Base-by-base conservation (phyloP, 92 coral and sea anemone genomes). In the Actinostola sp. region DNA sequence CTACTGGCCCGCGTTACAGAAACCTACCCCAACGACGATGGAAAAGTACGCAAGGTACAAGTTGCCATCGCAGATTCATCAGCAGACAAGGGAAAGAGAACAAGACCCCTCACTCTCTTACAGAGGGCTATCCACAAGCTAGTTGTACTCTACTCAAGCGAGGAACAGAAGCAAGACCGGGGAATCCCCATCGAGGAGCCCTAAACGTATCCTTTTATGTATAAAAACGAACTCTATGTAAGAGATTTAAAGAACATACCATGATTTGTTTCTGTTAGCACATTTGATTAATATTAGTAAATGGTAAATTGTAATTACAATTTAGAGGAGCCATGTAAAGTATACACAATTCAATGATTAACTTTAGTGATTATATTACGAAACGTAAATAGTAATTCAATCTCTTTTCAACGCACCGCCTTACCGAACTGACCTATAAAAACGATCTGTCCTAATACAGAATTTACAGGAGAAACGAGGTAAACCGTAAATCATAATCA, bases 21-120 rank as follows among this genome's bases (percentile, higher is more conserved):
- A 29, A 63, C 42, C 61, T 28, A 43, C 48, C 8, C 29, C 19
- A 65, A 29, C n/a, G 67, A 71, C 19, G 84, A 78, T 32, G 63
- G 71, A 1, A 31, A 34, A 23, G 85, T 79, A 17, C 79, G 85
- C 26, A 71, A 70, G 63, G 84, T 71, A 42, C 61, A 59, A 63
- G 32, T 78, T 30, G 78, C 65, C 17, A 61, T 78, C 1, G 70
- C 69, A 32, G 84, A 78, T 44, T 41, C 84, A 15, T 13, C 69
- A n/a, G 23, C 70, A 8, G 73, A 62, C 14, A 69, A 78, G 14
- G 84, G 78, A 58, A 48, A 63, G 10, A 55, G 77, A 53, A 61
- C 45, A 29, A 29, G 38, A 36, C 45, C 38, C 15, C 30, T 67
- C 24, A 56, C 45, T 13, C 16, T 41, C 39, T 62, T 78, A 34